A percentile compares a stretch with the other conserved stretches of the same genome.
Evolutionary conservation across 2,888 invertebrate genomes (phyloP).

Genomic region (Chaetogeoica ovagalla): DNA sequence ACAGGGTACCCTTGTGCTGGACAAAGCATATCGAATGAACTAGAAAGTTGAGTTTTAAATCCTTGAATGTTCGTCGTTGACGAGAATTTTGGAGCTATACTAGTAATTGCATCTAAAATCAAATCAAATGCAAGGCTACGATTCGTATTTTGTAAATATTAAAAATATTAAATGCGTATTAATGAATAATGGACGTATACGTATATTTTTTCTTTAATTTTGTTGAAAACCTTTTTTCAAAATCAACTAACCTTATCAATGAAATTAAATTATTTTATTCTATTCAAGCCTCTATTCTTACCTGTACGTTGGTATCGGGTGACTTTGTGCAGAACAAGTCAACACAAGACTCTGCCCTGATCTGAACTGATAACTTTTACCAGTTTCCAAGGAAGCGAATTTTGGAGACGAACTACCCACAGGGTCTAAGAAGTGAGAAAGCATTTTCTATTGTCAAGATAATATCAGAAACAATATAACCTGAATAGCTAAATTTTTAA

Average conservation of each 20-base stretch:
- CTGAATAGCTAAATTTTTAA: background rate
- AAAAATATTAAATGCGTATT: too few relatives aligned
- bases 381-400: constrained; percentile 62
- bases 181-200: too few relatives aligned
- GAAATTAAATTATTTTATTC: constrained; percentile 59
- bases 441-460: constrained; percentile 56
- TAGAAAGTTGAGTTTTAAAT: constrained; percentile 46
- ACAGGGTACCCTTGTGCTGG: constrained; percentile 74
- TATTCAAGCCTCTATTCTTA: constrained; percentile 61
- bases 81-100: constrained; percentile 62
- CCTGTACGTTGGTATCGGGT: constrained; percentile 66
- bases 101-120: constrained; percentile 57
- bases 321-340: constrained; percentile 75
- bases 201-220: background rate
- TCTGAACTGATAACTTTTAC: constrained; percentile 60
- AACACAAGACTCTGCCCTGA: constrained; percentile 64
- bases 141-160: background rate
- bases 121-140: constrained; percentile 3
- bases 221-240: background rate
- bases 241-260: constrained; percentile 67
- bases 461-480: constrained; percentile 15
- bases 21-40: constrained; percentile 66
- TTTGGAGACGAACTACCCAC: constrained; percentile 72
- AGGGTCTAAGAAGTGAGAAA: constrained; percentile 65
- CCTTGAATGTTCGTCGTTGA: constrained; percentile 54